A percentile compares a stretch with the other conserved stretches of the same genome.
Conservation (phyloP, 92 coral and sea anemone genomes). For the Siderastrea radians region DNA sequence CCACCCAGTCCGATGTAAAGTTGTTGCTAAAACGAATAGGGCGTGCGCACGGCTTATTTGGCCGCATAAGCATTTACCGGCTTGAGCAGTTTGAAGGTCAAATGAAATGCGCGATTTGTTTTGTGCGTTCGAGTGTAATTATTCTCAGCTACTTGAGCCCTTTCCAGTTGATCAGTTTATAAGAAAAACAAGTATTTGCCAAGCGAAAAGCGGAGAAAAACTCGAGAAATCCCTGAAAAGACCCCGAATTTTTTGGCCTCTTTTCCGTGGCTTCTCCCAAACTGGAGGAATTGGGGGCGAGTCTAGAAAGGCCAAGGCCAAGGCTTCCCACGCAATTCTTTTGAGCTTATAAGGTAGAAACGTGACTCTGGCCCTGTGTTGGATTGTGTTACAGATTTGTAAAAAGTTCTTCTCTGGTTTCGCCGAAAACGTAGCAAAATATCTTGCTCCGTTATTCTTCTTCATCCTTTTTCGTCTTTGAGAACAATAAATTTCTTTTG, state of each 20-base stretch:
- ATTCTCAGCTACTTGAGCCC: neutral
- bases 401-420: no score
- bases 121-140: neutral
- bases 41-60: constrained; percentile 1
- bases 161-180: neutral
- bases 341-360: neutral
- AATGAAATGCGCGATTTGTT: neutral
- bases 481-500: no score
- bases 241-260: no score
- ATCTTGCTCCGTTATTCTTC: no score
- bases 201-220: neutral
- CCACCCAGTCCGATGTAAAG: constrained; percentile 30
- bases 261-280: no score
- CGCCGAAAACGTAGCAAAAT: no score
- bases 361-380: neutral
- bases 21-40: constrained; percentile 30
- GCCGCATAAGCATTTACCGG: neutral
- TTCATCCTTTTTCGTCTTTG: no score
- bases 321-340: neutral
- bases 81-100: neutral
- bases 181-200: neutral
- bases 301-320: neutral
- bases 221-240: neutral
- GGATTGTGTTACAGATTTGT: no score
- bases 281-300: neutral